Base-by-base conservation (phyloP, 2,113 vertebrate species). In the Panthera uncia region DNA sequence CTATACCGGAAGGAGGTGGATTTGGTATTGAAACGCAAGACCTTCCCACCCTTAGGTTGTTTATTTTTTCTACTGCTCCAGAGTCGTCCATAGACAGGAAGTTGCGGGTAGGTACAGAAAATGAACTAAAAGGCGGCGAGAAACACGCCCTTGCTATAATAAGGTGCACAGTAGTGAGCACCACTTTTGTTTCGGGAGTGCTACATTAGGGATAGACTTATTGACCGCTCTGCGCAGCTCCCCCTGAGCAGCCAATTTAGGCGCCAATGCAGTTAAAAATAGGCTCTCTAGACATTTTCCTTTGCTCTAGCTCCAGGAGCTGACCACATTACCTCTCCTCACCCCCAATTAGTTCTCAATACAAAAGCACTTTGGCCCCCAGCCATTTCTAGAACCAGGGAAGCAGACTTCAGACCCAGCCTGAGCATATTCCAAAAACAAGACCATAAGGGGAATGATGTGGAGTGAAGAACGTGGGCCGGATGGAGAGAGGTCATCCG, bases 251-350 rank as follows among this genome's bases (percentile, higher is more conserved):
- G 38, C 38, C 41, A 94, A 84, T 95, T 96, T 90, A 89, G 98
- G 96, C 25, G 15, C 97, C 97, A 96, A n/a, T 13, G 71, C 45
- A 76, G 84, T 93, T 95, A 96, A 98, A 98, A 97, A 97, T 96
- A 98, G 68, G 0, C 66, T 74, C 85, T 89, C 31, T 71, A 97
- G 94, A 98, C 82, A 83, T 97, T 95, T 91, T 78, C 55, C 33
- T 91, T 71, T 93, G 8, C 48, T 94, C 88, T n/a, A 69, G 50
- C 71, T 97, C 88, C 73, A 94, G 63, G n/a, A 97, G 55, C 97
- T 96, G 91, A 96, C 94, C 94, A 55, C 94, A 97, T 74, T 84
- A 86, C 91, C 94, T 94, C 8, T 0, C 74, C 76, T 97, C 48
- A 83, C 25, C 81, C 69, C 50, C 93, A 96, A 89, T 97, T 95